phyloP scores from a whole-genome alignment of 2,797 vertebrate species.

The Muscicapa comitata region DNA sequence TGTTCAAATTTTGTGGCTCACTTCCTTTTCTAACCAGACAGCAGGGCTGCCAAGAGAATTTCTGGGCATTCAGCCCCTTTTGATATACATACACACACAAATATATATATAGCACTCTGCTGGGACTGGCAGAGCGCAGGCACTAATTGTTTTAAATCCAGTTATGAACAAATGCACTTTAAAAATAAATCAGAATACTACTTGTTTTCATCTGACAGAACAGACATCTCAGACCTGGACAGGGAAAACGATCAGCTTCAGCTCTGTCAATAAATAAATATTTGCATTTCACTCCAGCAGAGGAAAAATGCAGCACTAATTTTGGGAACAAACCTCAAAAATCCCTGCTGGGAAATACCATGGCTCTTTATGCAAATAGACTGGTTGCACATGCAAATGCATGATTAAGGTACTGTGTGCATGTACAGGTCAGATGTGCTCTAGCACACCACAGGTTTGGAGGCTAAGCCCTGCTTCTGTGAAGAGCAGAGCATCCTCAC shows the following conservation, averaged over 20 bases:
- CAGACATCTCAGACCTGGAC: slow-evolving; percentile 9
- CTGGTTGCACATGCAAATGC: neutral
- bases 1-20: slow-evolving; percentile 79
- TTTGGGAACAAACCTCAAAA: slow-evolving; percentile 57
- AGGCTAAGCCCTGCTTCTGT: neutral
- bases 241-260: slow-evolving; percentile 24
- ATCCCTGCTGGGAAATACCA: slow-evolving; percentile 34
- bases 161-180: slow-evolving; percentile 39
- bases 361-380: neutral
- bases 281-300: slow-evolving; percentile 50
- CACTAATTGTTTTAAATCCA: slow-evolving; percentile 64
- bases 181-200: slow-evolving; percentile 15
- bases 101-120: slow-evolving; percentile 38
- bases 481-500: neutral
- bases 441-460: neutral
- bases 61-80: slow-evolving; percentile 73
- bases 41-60: slow-evolving; percentile 75
- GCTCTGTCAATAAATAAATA: slow-evolving; percentile 63
- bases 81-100: slow-evolving; percentile 53
- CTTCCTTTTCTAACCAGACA: slow-evolving; percentile 81
- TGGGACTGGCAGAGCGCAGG: slow-evolving; percentile 24
- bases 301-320: slow-evolving; percentile 48
- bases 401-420: neutral
- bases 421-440: neutral
- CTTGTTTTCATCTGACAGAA: slow-evolving; percentile 34